A percentile compares a stretch with the other conserved stretches of the same genome.
phyloP scores from a whole-genome alignment of 2,888 invertebrate genomes.

The Lithophane leautieri region DNA sequence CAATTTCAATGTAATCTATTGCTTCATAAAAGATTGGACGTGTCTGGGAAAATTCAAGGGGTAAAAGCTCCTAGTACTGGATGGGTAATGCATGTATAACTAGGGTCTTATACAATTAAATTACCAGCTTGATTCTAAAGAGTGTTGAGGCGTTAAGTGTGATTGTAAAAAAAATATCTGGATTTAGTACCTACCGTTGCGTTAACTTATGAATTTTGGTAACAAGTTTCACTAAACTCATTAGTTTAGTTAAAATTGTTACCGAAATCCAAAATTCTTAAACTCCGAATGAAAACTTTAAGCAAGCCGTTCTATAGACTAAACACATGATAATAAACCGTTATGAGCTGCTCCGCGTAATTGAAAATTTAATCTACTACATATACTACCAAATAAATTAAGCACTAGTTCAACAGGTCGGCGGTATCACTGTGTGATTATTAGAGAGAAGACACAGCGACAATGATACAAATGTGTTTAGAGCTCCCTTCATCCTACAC shows the following conservation, averaged over 20 bases:
- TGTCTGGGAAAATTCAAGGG: slow-evolving; percentile 14
- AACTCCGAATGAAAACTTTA: slow-evolving; percentile 13
- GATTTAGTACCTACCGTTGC: no score
- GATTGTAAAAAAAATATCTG: no score
- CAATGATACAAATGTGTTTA: slow-evolving; percentile 70
- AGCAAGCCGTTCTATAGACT: background rate
- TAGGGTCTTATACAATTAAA: background rate
- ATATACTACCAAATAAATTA: slow-evolving; percentile 28
- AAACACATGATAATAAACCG: slow-evolving; percentile 22
- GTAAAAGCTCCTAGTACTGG: background rate
- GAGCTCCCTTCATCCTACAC: slow-evolving; percentile 61
- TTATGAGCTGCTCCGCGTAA: slow-evolving; percentile 34
- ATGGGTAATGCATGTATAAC: slow-evolving; percentile 1
- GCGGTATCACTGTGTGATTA: slow-evolving; percentile 54
- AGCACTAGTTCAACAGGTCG: slow-evolving; percentile 63
- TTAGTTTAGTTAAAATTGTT: background rate
- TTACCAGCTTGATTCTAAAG: background rate
- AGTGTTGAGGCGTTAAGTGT: background rate
- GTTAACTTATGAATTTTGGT: no score
- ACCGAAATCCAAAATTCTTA: background rate
- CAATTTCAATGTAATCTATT: slow-evolving; percentile 54
- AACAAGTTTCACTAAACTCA: no score
- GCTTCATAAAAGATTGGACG: slow-evolving; percentile 51
- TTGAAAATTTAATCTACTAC: slow-evolving; percentile 51
- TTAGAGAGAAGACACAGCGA: slow-evolving; percentile 59